Conservation (phyloP, 2,888 invertebrate genomes). For the Epinotia brunnichana region DNA sequence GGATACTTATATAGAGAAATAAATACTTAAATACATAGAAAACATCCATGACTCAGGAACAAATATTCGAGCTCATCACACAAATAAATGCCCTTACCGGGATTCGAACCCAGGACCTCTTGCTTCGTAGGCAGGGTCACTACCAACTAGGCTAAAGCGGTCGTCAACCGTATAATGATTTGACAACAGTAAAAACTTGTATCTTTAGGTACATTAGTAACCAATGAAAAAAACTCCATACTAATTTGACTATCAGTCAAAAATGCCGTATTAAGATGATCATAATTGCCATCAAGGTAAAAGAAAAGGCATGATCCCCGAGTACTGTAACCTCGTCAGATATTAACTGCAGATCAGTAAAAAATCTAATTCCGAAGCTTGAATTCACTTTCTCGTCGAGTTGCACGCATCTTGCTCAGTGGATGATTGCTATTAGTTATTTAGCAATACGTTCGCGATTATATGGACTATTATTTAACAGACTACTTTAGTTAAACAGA, state of each 20-base stretch:
- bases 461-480: constrained; percentile 10
- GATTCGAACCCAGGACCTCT: no score
- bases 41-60: no score
- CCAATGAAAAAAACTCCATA: no score
- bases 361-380: constrained; percentile 30
- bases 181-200: no score
- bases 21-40: no score
- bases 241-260: neutral
- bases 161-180: no score
- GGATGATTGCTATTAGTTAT: constrained; percentile 28
- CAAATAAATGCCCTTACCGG: no score
- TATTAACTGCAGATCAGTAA: constrained; percentile 32
- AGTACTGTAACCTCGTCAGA: constrained; percentile 12
- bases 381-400: constrained; percentile 39
- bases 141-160: no score
- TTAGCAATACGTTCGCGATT: constrained; percentile 18
- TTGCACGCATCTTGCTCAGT: constrained; percentile 33
- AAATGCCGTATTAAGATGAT: neutral
- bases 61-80: no score
- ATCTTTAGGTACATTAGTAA: no score
- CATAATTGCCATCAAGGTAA: neutral
- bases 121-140: no score
- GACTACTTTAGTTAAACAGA: neutral
- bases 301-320: neutral
- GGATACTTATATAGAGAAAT: no score